phyloP scores from a whole-genome alignment of 2,888 invertebrate genomes.

The Microctonus aethiopoides region DNA sequence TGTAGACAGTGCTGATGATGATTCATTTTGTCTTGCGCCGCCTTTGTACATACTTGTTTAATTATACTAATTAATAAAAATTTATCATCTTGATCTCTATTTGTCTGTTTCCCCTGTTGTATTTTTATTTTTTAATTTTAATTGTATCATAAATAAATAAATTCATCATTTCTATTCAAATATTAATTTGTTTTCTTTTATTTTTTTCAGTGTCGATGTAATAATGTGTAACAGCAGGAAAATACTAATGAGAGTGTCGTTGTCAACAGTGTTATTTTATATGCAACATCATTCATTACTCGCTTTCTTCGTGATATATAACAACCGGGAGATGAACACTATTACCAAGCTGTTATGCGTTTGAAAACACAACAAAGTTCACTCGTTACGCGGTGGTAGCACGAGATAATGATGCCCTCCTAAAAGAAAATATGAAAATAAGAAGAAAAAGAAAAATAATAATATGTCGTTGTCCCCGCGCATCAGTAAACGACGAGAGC shows the following conservation, averaged over 20 bases:
- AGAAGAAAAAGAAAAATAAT: slow-evolving; percentile 4
- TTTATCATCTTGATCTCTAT: slow-evolving; percentile 38
- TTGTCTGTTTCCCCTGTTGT: background rate
- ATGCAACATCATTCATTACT: background rate
- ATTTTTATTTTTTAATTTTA: background rate
- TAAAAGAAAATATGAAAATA: slow-evolving; percentile 6
- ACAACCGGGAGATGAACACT: background rate
- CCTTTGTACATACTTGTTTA: slow-evolving; percentile 57
- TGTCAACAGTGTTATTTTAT: background rate
- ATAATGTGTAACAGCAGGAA: background rate
- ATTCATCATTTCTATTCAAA: background rate
- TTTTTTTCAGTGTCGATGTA: background rate
- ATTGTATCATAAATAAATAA: background rate
- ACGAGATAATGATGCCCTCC: slow-evolving; percentile 13
- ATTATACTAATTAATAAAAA: slow-evolving; percentile 47
- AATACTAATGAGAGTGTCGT: slow-evolving; percentile 5
- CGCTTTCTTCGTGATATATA: background rate
- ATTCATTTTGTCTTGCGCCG: slow-evolving; percentile 44
- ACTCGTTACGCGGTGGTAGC: background rate
- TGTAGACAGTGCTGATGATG: slow-evolving; percentile 32
- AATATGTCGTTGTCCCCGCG: background rate
- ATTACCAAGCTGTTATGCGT: background rate
- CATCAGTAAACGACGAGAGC: slow-evolving; percentile 1
- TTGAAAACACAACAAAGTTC: background rate
- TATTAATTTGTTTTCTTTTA: background rate